Evolutionary conservation across 2,797 vertebrate genomes (phyloP).

Genomic region (Gambelia wislizenii): DNA sequence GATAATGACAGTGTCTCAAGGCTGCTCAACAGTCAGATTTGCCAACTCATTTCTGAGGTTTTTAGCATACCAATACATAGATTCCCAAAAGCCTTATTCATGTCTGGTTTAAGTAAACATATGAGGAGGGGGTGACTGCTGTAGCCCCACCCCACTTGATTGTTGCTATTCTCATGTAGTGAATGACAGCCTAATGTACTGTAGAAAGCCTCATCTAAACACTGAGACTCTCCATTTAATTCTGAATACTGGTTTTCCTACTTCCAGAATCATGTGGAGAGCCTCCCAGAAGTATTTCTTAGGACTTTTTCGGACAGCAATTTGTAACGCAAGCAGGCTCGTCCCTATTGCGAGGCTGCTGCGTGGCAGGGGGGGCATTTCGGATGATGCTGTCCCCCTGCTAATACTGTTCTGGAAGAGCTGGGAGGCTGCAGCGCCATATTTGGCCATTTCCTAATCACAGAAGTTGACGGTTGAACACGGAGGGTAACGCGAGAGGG

Average conservation of each 20-base stretch:
- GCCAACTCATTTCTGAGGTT: not conserved
- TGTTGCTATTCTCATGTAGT: not conserved
- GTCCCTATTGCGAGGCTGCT: too few relatives aligned
- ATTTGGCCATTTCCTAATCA: too few relatives aligned
- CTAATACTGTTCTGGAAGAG: too few relatives aligned
- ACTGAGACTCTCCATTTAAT: not conserved
- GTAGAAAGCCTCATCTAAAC: not conserved
- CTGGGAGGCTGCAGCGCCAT: too few relatives aligned
- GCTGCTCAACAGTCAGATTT: not conserved
- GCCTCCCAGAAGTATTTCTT: not conserved
- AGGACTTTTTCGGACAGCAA: too few relatives aligned
- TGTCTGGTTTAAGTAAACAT: not conserved
- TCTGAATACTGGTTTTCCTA: not conserved
- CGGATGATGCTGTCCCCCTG: too few relatives aligned
- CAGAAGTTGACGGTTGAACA: too few relatives aligned
- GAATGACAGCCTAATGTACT: not conserved
- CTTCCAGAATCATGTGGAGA: not conserved
- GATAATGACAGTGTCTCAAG: not conserved
- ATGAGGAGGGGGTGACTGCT: not conserved
- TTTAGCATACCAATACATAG: not conserved
- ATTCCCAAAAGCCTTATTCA: not conserved
- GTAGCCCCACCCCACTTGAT: not conserved
- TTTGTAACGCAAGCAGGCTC: too few relatives aligned
- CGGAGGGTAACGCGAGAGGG: too few relatives aligned
- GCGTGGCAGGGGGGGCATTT: too few relatives aligned